Base-by-base conservation (phyloP, 1,140 invertebrate genomes). In the Chelonus insularis region DNA sequence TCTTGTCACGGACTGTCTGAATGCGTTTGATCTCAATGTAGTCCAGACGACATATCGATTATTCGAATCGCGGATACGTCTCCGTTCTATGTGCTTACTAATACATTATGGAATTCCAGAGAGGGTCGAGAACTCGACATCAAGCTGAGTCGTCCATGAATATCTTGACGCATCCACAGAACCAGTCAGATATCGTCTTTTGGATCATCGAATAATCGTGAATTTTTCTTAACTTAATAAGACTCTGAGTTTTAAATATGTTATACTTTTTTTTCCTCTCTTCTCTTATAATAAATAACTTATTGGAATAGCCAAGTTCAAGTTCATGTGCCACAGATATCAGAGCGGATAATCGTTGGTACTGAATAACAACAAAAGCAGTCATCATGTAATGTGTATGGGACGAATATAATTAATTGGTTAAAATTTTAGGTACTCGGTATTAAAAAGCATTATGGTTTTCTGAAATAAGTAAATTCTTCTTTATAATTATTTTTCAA, bases 61-160 rank as follows among this genome's bases (percentile, higher is more conserved):
- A 43, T 43, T 43, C 41, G 41, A 43, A 43, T 43, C 41, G 41
- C 41, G 41, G 37, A 43, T 43, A 43, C 41, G 41, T 43, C 41
- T 43, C 41, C 41, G 41, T 43, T 43, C 16, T 14, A 43, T 16
- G 41, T 18, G 41, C 41, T 43, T 43, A 43, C 41, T 43, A 43
- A 43, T 43, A 43, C 41, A 43, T 43, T 43, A 43, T 43, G 41
- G 41, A 43, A 43, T 43, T 43, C 14, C 41, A 43, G 41, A 16
- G 41, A 43, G 41, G 41, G 14, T 43, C 14, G 41, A 43, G 41
- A 43, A 43, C 41, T 43, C 41, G 12, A 43, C 16, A 43, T 43
- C 41, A 43, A 43, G 41, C 16, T 16, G n/a, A 8, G 12, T 43
- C 16, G 41, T 43, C 41, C 41, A 43, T 43, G 41, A 43, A 43